Conservation (phyloP, 2,888 invertebrate genomes). For the Lasioglossum villosulum region DNA sequence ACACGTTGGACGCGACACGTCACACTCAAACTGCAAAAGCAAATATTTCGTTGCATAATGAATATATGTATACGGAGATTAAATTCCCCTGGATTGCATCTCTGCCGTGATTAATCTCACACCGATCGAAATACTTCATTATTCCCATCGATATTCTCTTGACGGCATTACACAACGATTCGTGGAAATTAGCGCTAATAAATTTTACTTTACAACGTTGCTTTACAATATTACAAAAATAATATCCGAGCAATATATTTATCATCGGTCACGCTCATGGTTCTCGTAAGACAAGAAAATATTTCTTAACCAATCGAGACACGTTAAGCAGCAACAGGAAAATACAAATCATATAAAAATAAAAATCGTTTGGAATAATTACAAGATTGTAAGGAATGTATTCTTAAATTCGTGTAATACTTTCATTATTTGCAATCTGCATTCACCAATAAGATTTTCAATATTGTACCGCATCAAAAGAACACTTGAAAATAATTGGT, state of each 20-base stretch:
- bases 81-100: constrained; percentile 6
- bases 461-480: too few relatives aligned
- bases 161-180: background rate
- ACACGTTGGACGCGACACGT: constrained; percentile 30
- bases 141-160: background rate
- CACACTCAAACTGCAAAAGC: constrained; percentile 35
- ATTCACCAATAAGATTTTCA: background rate
- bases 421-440: too few relatives aligned
- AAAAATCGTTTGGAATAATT: too few relatives aligned
- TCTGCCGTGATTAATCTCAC: background rate
- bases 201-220: background rate
- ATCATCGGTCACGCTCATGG: background rate
- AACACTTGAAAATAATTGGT: too few relatives aligned
- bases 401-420: too few relatives aligned
- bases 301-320: background rate
- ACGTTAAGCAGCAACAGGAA: background rate
- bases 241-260: background rate
- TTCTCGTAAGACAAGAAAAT: background rate
- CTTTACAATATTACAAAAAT: background rate
- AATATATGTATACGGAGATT: background rate
- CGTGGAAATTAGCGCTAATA: background rate
- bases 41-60: constrained; percentile 30
- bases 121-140: constrained; percentile 2
- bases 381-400: too few relatives aligned
- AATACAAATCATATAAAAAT: background rate